These are phyloP conservation scores for Gambusia yucatana DNA, from an alignment of 2,797 vertebrate genomes.

Conservation along the genomic window DNA sequence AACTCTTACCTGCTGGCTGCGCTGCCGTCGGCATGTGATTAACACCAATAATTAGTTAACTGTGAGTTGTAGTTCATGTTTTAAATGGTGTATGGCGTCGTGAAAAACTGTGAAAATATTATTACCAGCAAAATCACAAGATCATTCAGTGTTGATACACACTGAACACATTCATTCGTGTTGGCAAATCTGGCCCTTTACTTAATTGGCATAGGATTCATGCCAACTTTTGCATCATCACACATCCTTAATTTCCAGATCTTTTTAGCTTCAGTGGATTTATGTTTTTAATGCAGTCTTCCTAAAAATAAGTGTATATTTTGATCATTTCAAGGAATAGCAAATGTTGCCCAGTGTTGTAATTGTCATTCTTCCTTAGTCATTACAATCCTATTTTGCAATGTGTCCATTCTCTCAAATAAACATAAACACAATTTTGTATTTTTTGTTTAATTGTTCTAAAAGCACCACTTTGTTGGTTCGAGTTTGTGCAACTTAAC, in stretches of 20 bases:
- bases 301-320: background rate
- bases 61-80: background rate
- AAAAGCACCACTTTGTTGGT: background rate
- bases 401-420: background rate
- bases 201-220: background rate
- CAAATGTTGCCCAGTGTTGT: background rate
- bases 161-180: background rate
- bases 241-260: background rate
- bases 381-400: background rate
- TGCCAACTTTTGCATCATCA: background rate
- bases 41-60: background rate
- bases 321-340: background rate
- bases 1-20: background rate
- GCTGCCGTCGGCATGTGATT: background rate
- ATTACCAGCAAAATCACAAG: background rate
- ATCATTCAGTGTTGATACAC: background rate
- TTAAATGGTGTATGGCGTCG: background rate
- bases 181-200: background rate
- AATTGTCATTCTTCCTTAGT: background rate
- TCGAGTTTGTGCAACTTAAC: background rate
- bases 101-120: background rate
- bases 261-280: background rate
- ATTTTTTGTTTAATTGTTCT: background rate
- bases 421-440: background rate
- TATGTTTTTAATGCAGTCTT: background rate